These are phyloP conservation scores for Nasonia vitripennis DNA, from an alignment of 1,140 invertebrate species.

Conservation along the genomic window DNA sequence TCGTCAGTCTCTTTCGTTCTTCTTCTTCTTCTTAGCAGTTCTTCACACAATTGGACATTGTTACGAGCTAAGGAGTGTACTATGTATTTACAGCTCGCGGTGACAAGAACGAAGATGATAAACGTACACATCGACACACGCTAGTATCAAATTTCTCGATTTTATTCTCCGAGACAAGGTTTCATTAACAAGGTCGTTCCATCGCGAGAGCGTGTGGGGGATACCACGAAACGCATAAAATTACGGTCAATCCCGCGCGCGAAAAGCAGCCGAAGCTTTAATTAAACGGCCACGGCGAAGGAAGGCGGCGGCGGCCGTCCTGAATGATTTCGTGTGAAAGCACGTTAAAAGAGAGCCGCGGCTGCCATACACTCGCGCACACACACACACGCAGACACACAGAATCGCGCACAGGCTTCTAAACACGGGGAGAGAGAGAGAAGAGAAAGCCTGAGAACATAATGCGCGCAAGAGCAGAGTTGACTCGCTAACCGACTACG, in stretches of 20 bases:
- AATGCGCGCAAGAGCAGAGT: conserved; percentile 56
- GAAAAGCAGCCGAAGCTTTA: conserved; percentile 17
- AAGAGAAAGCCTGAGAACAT: conserved; percentile 75
- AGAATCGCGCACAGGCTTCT: neutral
- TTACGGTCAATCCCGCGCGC: conserved; percentile 17
- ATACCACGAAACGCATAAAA: neutral
- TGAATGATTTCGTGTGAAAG: conserved; percentile 70
- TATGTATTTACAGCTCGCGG: too few relatives aligned
- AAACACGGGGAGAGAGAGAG: conserved; percentile 59
- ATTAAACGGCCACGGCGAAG: neutral
- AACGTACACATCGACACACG: too few relatives aligned
- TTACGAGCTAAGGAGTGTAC: neutral
- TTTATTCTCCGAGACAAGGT: neutral
- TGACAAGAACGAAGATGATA: too few relatives aligned
- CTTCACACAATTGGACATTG: neutral
- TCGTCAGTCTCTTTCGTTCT: neutral
- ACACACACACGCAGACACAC: neutral
- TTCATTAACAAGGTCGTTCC: neutral
- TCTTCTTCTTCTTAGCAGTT: neutral
- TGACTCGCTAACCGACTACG: conserved; percentile 46
- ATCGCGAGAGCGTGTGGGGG: neutral
- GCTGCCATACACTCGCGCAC: neutral
- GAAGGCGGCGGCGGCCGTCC: conserved; percentile 30
- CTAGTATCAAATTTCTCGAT: too few relatives aligned
- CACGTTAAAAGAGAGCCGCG: conserved; percentile 60